Base-by-base conservation (phyloP, 1,140 invertebrate species). In the Apis cerana region DNA sequence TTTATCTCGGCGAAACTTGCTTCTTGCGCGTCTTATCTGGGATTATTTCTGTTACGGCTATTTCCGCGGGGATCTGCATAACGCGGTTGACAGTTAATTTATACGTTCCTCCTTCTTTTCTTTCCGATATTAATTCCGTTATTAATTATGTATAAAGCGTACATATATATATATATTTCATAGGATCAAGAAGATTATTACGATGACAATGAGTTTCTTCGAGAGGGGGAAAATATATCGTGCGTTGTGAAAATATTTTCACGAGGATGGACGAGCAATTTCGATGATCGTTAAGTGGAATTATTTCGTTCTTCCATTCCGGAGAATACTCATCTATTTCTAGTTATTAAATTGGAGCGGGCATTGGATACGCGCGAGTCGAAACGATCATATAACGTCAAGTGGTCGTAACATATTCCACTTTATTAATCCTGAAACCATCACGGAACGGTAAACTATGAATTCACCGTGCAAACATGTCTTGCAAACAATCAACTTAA, bases 21-120 rank as follows among this genome's bases (percentile, higher is more conserved):
- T 64, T 17, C 61, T 56, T n/a, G 21, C 72, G 33, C 52, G 72
- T 52, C 80, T 75, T 68, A 59, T 81, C 71, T 81, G 23, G 54
- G 72, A 75, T 75, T 67, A 68, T 70, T 69, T 61, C 75, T 82
- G 74, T 78, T 76, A 62, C 75, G 56, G 67, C 54, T 82, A 62
- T 62, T 75, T 75, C 54, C 80, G 21, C 65, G n/a, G 17, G 56
- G 62, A 56, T 81, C 54, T 59, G 71, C 54, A 67, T 81, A 76
- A 81, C 74, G 33, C 48, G 43, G 78, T 80, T 65, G 69, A 64
- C 70, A 80, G 80, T 23, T 68, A 76, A 81, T 76, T 75, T 81
- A 81, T 81, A 74, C 48, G 62, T 61, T 59, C 9, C 33, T 21
- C 33, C 27, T 43, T n/a, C 21, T 13, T 27, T 74, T 75, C 56